phyloP scores from a whole-genome alignment of 2,797 vertebrate genomes.

The Sebastes matsubarae region DNA sequence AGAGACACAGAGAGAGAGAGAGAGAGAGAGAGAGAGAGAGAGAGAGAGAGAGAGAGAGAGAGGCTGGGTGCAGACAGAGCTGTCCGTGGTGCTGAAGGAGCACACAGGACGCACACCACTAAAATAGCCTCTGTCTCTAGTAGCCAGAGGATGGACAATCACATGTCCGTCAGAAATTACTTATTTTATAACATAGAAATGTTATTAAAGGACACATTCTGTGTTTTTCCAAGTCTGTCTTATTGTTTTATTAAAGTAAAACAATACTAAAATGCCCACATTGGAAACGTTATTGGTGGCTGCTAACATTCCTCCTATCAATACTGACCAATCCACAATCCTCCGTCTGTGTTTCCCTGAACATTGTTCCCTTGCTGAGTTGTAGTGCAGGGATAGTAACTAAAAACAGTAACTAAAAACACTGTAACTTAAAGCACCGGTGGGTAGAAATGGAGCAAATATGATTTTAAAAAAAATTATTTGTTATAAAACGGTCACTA shows the following conservation, averaged over 20 bases:
- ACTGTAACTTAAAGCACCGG: no score
- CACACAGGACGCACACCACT: slow-evolving; percentile 2
- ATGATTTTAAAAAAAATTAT: no score
- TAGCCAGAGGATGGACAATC: slow-evolving; percentile 38
- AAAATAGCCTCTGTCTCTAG: slow-evolving; percentile 41
- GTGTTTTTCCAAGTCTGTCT: not conserved
- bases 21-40: not conserved
- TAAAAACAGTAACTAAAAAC: not conserved
- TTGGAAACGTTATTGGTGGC: not conserved
- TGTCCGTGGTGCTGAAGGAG: slow-evolving; percentile 53
- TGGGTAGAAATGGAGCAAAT: no score
- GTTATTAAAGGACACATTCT: not conserved
- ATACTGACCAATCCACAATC: not conserved
- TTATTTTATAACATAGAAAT: not conserved
- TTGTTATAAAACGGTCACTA: no score
- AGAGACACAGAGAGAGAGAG: not conserved
- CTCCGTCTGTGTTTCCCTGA: not conserved
- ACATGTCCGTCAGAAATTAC: not conserved
- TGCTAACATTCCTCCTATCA: not conserved
- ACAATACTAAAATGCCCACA: not conserved
- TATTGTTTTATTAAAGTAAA: not conserved
- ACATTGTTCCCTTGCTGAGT: not conserved
- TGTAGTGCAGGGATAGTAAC: not conserved
- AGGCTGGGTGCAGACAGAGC: slow-evolving; percentile 14
- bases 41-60: not conserved